phyloP scores from a whole-genome alignment of 2,888 invertebrate genomes.

The Agrotis clavis region DNA sequence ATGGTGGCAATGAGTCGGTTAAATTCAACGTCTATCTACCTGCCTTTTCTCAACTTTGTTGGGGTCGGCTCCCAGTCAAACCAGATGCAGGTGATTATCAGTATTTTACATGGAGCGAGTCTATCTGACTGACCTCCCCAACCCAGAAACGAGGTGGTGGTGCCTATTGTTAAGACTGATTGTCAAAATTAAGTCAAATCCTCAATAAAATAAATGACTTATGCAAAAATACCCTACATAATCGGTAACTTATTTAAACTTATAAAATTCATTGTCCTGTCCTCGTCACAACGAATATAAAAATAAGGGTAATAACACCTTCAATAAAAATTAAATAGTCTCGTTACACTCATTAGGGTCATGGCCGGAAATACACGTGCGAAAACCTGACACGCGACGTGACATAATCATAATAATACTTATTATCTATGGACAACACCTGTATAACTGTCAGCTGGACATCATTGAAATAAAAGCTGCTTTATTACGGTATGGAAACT shows the following conservation, averaged over 20 bases:
- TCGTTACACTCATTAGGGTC: slow-evolving; percentile 66
- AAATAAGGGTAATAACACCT: slow-evolving; percentile 28
- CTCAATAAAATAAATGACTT: background rate
- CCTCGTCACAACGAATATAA: slow-evolving; percentile 29
- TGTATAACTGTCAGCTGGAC: slow-evolving; percentile 45
- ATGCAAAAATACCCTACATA: slow-evolving; percentile 13
- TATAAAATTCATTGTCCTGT: background rate
- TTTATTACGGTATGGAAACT: slow-evolving; percentile 21
- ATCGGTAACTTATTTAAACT: slow-evolving; percentile 8
- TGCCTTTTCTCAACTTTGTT: no score
- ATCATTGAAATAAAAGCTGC: slow-evolving; percentile 3
- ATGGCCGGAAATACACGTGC: slow-evolving; percentile 75
- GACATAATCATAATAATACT: slow-evolving; percentile 39
- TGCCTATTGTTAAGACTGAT: no score
- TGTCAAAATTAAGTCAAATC: background rate
- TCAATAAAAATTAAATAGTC: slow-evolving; percentile 35
- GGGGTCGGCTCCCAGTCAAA: no score
- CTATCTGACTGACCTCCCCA: no score
- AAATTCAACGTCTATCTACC: no score
- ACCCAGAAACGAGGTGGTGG: no score
- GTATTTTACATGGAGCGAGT: no score
- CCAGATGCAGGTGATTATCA: no score
- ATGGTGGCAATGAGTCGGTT: no score
- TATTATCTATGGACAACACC: slow-evolving; percentile 24
- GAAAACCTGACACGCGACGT: slow-evolving; percentile 66